These are phyloP conservation scores for Oryzias celebensis DNA, from an alignment of 2,113 vertebrate genomes.

Conservation along the genomic window DNA sequence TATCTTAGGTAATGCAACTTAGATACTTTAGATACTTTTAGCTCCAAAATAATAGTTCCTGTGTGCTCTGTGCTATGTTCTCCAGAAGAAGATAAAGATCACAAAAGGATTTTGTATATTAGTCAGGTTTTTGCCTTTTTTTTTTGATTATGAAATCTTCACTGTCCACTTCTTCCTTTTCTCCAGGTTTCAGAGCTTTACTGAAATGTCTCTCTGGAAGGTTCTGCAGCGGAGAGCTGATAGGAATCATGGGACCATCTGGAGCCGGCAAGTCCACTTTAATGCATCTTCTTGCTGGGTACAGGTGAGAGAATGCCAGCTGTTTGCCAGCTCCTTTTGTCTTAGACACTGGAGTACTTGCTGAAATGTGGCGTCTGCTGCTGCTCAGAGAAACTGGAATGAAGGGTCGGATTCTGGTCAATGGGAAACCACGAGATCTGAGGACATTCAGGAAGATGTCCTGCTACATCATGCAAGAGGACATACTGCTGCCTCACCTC, in stretches of 20 bases:
- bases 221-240: slow-evolving; percentile 92
- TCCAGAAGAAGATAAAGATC: too few species aligned
- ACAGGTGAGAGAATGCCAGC: slow-evolving; percentile 81
- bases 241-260: slow-evolving; percentile 97
- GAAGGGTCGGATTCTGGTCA: slow-evolving; percentile 96
- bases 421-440: slow-evolving; percentile 86
- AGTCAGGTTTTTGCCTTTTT: neutral
- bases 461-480: slow-evolving; percentile 99
- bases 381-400: slow-evolving; percentile 88
- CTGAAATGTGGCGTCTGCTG: neutral
- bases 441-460: slow-evolving; percentile 98
- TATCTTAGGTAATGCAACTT: too few species aligned
- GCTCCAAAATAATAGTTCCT: too few species aligned
- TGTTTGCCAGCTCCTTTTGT: too few species aligned
- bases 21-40: too few species aligned
- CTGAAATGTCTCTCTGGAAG: slow-evolving; percentile 93
- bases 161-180: neutral
- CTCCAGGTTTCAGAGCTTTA: slow-evolving; percentile 92
- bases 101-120: neutral
- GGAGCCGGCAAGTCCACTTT: slow-evolving; percentile 96
- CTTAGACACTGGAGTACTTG: neutral
- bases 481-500: slow-evolving; percentile 93
- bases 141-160: neutral
- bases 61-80: too few species aligned
- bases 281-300: slow-evolving; percentile 98